Percentiles rank a stretch among this genome's conserved stretches.
These are phyloP conservation scores for Desmophyllum pertusum DNA, from an alignment of 92 coral and sea anemone species.

Conservation along the genomic window DNA sequence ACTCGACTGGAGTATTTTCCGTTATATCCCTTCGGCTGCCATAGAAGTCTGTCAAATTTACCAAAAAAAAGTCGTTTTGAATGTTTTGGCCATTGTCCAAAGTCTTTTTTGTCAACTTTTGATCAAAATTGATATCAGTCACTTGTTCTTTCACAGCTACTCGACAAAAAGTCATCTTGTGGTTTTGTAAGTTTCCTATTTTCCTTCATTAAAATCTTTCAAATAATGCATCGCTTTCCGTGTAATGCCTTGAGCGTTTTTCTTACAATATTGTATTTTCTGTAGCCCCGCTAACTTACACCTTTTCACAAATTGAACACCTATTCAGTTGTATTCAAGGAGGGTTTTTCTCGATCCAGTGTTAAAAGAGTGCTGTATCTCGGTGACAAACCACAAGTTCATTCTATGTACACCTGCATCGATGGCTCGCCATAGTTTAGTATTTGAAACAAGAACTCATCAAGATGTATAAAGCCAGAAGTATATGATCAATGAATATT, in stretches of 20 bases:
- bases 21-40: not conserved
- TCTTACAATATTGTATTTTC: not conserved
- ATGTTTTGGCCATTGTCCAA: not conserved
- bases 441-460: not conserved
- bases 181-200: slow-evolving; percentile 3
- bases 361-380: not conserved
- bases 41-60: not conserved
- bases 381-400: slow-evolving; percentile 30
- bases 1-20: not conserved
- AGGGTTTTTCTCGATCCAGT: not conserved
- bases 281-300: not conserved
- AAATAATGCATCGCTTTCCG: not conserved
- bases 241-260: not conserved
- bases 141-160: not conserved
- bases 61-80: not conserved
- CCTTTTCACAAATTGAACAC: not conserved
- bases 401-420: slow-evolving; percentile 10
- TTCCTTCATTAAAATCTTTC: not conserved
- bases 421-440: not conserved
- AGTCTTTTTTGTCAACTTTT: not conserved
- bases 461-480: not conserved
- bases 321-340: not conserved
- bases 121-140: not conserved
- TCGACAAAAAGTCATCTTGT: slow-evolving; percentile 13
- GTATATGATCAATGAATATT: not conserved